Base-by-base conservation (phyloP, 2,888 invertebrate species). In the Diabrotica balteata region DNA sequence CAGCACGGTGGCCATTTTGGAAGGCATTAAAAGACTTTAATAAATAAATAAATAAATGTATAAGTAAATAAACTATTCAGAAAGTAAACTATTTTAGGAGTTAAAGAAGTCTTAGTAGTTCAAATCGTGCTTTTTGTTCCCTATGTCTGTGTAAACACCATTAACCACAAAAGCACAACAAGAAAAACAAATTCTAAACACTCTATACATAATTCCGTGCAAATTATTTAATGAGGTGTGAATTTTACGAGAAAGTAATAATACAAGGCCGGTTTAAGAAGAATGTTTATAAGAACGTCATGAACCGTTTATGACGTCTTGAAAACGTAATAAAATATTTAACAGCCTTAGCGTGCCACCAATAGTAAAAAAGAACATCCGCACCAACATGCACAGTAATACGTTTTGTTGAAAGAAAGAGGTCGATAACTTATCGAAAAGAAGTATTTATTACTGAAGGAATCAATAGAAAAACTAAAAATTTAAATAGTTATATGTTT, bases 241-340 rank as follows among this genome's bases (percentile, higher is more conserved):
- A 22, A 46, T 54, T 62, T 55, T 62, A 62, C 62, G 54, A 62
- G 46, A 44, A 53, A n/a, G 9, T 46, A 53, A 54, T 52, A 53
- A 61, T 60, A 22, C 32, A 54, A 55, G 44, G 17, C 47, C 53
- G 47, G 52, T 54, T 54, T 47, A 61, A 53, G 47, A 62, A 54
- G 62, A 62, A 47, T 47, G 62, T 62, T 62, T 62, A 54, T 62
- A 54, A 46, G 54, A 62, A 62, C 53, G 61, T 53, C 61, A 61
- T 61, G 61, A 61, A 61, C 62, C 11, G 53, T 62, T 62, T 62
- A 62, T 53, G 46, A 42, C 54, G 54, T 53, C 53, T 54, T 62
- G 47, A 62, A 62, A 62, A 42, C 10, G 55, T 22, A 62, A 45
- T 62, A 62, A 62, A 62, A 54, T 54, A 53, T 54, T 61, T 61